These are phyloP conservation scores for Hemistola chrysoprasaria DNA, from an alignment of 2,888 invertebrate species.

Conservation along the genomic window DNA sequence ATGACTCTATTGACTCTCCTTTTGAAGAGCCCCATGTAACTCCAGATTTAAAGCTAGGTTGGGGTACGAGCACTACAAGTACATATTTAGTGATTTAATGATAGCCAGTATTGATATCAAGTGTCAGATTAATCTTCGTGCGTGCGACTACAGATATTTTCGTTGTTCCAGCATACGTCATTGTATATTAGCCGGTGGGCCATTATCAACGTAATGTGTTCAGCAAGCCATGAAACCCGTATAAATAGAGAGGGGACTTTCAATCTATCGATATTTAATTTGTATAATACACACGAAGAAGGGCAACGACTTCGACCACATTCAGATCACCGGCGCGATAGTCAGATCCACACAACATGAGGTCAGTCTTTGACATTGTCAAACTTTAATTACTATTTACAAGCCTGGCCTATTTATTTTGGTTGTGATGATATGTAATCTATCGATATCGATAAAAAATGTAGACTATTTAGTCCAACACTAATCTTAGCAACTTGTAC, in stretches of 20 bases:
- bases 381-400: too few species aligned
- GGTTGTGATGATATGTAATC: not conserved
- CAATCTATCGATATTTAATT: not conserved
- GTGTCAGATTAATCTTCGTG: conserved; percentile 18
- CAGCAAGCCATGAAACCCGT: conserved; percentile 34
- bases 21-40: too few species aligned
- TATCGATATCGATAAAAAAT: conserved; percentile 1
- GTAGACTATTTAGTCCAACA: conserved; percentile 4
- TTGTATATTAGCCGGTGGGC: conserved; percentile 34
- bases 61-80: too few species aligned
- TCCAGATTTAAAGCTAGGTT: too few species aligned
- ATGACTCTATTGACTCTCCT: too few species aligned
- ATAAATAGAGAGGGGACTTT: conserved; percentile 3
- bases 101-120: not conserved
- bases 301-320: too few species aligned
- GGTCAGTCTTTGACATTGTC: too few species aligned
- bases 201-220: conserved; percentile 37
- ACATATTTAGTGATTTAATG: too few species aligned
- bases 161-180: conserved; percentile 31
- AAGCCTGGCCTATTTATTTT: too few species aligned
- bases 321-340: too few species aligned
- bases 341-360: too few species aligned
- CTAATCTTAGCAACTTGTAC: conserved; percentile 20
- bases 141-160: conserved; percentile 23
- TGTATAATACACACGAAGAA: too few species aligned